A percentile compares a stretch with the other conserved stretches of the same genome.
phyloP scores from a whole-genome alignment of 2,113 vertebrate genomes.

The Dissostichus mawsoni region DNA sequence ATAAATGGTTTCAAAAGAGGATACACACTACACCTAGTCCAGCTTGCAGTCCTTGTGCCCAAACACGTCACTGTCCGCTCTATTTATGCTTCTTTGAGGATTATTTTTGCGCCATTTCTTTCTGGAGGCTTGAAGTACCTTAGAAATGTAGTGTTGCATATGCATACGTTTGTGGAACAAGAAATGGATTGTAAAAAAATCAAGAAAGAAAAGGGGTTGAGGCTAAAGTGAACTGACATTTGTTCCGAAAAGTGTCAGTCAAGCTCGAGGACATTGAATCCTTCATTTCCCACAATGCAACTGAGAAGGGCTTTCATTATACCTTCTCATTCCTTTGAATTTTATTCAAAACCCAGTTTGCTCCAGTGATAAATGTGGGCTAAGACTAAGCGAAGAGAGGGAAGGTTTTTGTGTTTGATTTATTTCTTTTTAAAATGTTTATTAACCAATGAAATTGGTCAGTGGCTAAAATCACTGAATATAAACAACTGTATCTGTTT shows the following conservation, averaged over 20 bases:
- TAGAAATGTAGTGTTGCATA: neutral
- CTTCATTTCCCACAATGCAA: neutral
- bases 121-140: neutral
- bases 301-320: neutral
- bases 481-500: no score
- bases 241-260: neutral
- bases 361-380: neutral
- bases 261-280: neutral
- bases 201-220: neutral
- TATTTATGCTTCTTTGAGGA: constrained; percentile 18
- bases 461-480: no score
- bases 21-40: constrained; percentile 46
- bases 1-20: constrained; percentile 76
- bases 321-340: neutral
- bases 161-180: neutral
- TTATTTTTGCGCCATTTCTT: constrained; percentile 26
- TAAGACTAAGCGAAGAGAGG: no score
- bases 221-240: neutral
- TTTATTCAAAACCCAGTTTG: neutral
- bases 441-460: no score
- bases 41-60: constrained; percentile 33
- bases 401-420: no score
- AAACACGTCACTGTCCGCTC: constrained; percentile 23
- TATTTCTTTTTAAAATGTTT: no score
- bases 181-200: neutral